Evolutionary conservation across 2,888 invertebrate species (phyloP).

Genomic region (Lycophotia porphyrea): DNA sequence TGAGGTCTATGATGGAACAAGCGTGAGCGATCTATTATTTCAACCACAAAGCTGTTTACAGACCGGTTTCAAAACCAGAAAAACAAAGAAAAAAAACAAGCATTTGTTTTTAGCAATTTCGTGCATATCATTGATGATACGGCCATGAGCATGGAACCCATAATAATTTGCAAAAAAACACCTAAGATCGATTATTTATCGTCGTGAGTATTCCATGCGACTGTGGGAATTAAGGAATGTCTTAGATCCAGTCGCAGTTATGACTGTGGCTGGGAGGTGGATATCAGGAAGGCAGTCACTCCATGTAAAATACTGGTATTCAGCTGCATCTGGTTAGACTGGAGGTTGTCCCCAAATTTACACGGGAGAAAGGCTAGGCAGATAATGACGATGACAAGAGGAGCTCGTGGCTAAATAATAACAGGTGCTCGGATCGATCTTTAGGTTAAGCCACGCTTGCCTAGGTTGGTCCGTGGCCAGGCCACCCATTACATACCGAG

Average conservation of each 20-base stretch:
- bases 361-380: neutral
- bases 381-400: too few relatives aligned
- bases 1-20: too few relatives aligned
- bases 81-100: neutral
- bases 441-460: too few relatives aligned
- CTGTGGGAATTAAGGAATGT: constrained; percentile 2
- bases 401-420: too few relatives aligned
- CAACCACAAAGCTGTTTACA: neutral
- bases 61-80: neutral
- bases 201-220: neutral
- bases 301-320: neutral
- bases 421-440: too few relatives aligned
- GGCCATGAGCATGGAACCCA: neutral
- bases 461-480: too few relatives aligned
- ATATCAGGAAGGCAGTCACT: neutral
- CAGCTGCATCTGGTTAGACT: neutral
- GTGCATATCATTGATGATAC: neutral
- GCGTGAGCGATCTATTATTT: too few relatives aligned
- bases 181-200: constrained; percentile 17
- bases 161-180: constrained; percentile 2
- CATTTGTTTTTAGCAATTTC: neutral
- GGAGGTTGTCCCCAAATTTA: too few relatives aligned
- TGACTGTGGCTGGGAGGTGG: neutral
- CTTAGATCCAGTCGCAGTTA: neutral
- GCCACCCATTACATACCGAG: too few relatives aligned